phyloP scores from a whole-genome alignment of 92 coral and sea anemone species.

The Diadumene lineata region DNA sequence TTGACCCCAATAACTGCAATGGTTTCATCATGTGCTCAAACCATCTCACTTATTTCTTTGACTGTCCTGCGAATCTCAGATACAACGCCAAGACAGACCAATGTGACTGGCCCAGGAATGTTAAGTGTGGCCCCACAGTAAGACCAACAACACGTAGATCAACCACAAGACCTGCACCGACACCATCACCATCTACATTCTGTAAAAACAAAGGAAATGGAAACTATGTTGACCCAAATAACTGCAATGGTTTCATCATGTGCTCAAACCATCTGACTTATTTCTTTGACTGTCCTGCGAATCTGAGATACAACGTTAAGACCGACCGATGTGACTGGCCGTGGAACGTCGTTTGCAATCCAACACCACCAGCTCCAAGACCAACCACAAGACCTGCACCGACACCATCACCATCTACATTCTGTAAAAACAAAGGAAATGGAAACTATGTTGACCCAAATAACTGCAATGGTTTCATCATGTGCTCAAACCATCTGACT shows the following conservation, averaged over 20 bases:
- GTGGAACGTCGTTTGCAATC: constrained; percentile 10
- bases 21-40: constrained; percentile 51
- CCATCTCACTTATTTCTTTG: constrained; percentile 15
- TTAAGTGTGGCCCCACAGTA: not conserved
- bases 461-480: constrained; percentile 6
- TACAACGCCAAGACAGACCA: constrained; percentile 15
- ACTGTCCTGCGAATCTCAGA: constrained; percentile 35
- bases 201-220: constrained; percentile 33
- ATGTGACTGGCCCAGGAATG: constrained; percentile 34
- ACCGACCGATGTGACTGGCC: constrained; percentile 39
- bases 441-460: constrained; percentile 3
- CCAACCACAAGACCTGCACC: not conserved
- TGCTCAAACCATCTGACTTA: constrained; percentile 29
- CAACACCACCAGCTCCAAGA: not conserved
- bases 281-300: constrained; percentile 24
- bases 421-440: constrained; percentile 4
- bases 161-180: not conserved
- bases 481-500: constrained; percentile 12
- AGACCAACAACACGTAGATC: not conserved
- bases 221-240: constrained; percentile 33
- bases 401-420: not conserved
- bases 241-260: constrained; percentile 38
- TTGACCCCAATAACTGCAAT: constrained; percentile 36
- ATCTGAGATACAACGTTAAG: constrained; percentile 21
- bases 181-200: constrained; percentile 12